Evolutionary conservation across 2,797 vertebrate species (phyloP), one percentile per base, ranked within the genome.

Genomic region (Semaprochilodus insignis): DNA sequence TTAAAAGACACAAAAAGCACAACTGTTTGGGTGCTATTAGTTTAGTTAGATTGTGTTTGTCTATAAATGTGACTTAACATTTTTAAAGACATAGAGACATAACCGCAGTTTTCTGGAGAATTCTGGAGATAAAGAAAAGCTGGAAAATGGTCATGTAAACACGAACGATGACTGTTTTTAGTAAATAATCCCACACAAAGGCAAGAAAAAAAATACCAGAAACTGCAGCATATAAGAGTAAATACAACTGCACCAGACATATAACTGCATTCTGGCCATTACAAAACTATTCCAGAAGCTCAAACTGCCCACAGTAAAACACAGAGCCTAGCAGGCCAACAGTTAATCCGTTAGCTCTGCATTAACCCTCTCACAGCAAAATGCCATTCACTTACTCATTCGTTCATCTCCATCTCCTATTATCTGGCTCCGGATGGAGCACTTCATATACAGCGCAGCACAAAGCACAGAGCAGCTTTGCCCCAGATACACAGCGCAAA

Each of bases 401-500:
- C 36, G 6, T 59, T 66, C 65, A 70, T 77, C 54, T 77, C 19
- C 27, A 23, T 51, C 21, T 44, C 21, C 48, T 34, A 54, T 79
- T 52, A 73, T 81, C 67, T 71, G 65, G 54, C 79, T 44, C 59
- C 60, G 75, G 69, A 81, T 71, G 60, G 44, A 81, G 59, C 74
- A 74, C 75, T 75, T 83, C 57, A 76, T 82, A 81, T 85, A 25
- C 40, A n/a, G 82, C 82, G 70, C 78, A 81, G 74, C 59, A 60
- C 74, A 86, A 82, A 86, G 67, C 87, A 81, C 80, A 83, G 81
- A 63, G 80, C 86, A 87, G 81, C 74, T 87, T 82, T 86, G 85
- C 81, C 90, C 85, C 81, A 88, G 80, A 85, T 86, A 88, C 88
- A 81, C 63, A 66, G 65, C 52, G 75, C 77, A 77, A 83, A 85